Conservation (phyloP, 1,140 invertebrate species). For the Danaus plexippus region DNA sequence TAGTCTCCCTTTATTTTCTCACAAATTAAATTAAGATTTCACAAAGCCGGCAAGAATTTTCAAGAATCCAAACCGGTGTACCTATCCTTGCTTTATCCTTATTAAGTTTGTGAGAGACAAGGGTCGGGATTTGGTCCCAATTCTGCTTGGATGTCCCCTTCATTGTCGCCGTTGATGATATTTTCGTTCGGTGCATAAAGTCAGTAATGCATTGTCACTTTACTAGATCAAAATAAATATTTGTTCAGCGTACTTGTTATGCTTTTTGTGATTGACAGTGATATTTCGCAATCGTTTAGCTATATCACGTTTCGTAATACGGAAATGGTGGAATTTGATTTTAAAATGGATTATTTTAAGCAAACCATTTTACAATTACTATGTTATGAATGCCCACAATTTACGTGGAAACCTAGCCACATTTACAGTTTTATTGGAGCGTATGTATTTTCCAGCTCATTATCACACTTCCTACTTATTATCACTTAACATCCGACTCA, state of each 20-base stretch:
- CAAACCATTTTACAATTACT: too few relatives aligned
- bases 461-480: too few relatives aligned
- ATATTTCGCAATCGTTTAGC: neutral
- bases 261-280: slow-evolving; percentile 18
- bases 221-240: slow-evolving; percentile 28
- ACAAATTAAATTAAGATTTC: slow-evolving; percentile 61
- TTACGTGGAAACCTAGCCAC: too few relatives aligned
- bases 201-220: slow-evolving; percentile 32
- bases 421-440: too few relatives aligned
- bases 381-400: too few relatives aligned
- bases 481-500: too few relatives aligned
- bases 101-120: slow-evolving; percentile 42
- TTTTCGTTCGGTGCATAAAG: slow-evolving; percentile 43
- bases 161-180: slow-evolving; percentile 41
- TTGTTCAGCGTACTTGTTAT: slow-evolving; percentile 16
- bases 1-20: slow-evolving; percentile 46
- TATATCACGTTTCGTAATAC: too few relatives aligned
- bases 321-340: too few relatives aligned
- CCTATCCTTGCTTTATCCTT: slow-evolving; percentile 32
- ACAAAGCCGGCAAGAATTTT: slow-evolving; percentile 39
- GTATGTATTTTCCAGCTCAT: too few relatives aligned
- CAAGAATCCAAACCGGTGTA: slow-evolving; percentile 26
- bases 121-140: slow-evolving; percentile 7
- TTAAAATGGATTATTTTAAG: too few relatives aligned
- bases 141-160: slow-evolving; percentile 21